Base-by-base conservation (phyloP, 1,140 invertebrate genomes). In the Aphis gossypii region DNA sequence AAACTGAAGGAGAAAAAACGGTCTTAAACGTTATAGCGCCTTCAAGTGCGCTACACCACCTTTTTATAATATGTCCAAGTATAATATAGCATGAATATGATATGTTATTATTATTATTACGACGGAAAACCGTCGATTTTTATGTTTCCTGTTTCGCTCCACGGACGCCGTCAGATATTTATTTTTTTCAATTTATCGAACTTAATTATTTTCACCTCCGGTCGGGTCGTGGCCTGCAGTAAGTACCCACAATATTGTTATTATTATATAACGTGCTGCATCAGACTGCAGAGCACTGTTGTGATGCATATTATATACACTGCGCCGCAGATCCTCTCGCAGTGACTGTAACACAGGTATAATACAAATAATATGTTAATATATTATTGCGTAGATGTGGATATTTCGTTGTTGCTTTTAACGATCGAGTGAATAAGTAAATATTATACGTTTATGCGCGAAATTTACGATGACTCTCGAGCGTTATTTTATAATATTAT, bases 61-160 rank as follows among this genome's bases (percentile, higher is more conserved):
- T 51, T 46, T 51, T 51, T 51, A 41, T 41, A 41, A 41, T 51
- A 51, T 51, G 48, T 51, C 48, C 48, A 51, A 51, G 48, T 51
- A 51, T 51, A 51, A 51, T 48, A 48, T 51, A 51, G 48, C 4
- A 18, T 51, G 18, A 20, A 51, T 48, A 51, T 51, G 38, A 18
- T n/a, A 3, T 6, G 60, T 11, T 25, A 30, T 60, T 60, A 68
- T 68, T 35, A 76, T 76, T n/a, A 76, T 68, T n/a, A 30, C 2
- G n/a, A 76, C 60, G n/a, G 60, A n/a, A 76, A 76, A 76, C 30
- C n/a, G 35, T 83, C 35, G 35, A 83, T 38, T 83, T 83, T 83
- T 83, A 83, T 83, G 82, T 83, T 83, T 83, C 82, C 82, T 83
- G 82, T 83, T 83, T 83, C 82, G 14, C 30, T 76, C 14, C 14